Base-by-base conservation (phyloP, 2,797 vertebrate species). In the Etheostoma perlongum region DNA sequence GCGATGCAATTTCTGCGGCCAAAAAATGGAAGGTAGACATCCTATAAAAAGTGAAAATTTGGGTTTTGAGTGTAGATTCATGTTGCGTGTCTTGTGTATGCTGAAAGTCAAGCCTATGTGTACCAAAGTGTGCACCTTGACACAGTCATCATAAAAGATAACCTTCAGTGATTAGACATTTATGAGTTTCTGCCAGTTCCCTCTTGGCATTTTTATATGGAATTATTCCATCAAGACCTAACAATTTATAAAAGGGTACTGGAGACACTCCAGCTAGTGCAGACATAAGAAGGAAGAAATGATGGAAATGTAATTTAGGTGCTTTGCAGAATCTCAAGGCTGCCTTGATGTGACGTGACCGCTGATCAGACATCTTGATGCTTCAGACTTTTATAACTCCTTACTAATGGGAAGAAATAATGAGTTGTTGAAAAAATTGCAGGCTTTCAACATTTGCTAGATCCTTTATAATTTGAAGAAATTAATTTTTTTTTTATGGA, bases 171-270 rank as follows among this genome's bases (percentile, higher is more conserved):
- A 75, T 78, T 68, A 72, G 23, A 76, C 12, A 16, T 89, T 87
- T 78, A 84, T 76, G 79, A 76, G 51, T 74, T 75, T 67, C 59
- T 76, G 70, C 23, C 62, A 76, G 57, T 74, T 78, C 36, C 76
- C 58, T 62, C 54, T 82, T 68, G 21, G 5, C 5, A 6, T 80
- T 87, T 89, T 89, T 79, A 57, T 74, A 81, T 64, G 46, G 18
- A 73, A 51, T 16, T 30, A 25, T 80, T 74, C 62, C 58, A 85
- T 88, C 69, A 83, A 74, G 55, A 75, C 59, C 71, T 18, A 67
- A 74, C 72, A 78, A 78, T 83, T 87, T 60, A 72, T 84, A 72
- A 78, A 81, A 68, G 61, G 40, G 58, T 68, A 18, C 62, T 1
- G 48, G 64, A 79, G 36, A 67, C 25, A 33, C 67, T 83, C 33